Evolutionary conservation across 2,797 vertebrate genomes (phyloP).

Genomic region (Sebastes vulpes): DNA sequence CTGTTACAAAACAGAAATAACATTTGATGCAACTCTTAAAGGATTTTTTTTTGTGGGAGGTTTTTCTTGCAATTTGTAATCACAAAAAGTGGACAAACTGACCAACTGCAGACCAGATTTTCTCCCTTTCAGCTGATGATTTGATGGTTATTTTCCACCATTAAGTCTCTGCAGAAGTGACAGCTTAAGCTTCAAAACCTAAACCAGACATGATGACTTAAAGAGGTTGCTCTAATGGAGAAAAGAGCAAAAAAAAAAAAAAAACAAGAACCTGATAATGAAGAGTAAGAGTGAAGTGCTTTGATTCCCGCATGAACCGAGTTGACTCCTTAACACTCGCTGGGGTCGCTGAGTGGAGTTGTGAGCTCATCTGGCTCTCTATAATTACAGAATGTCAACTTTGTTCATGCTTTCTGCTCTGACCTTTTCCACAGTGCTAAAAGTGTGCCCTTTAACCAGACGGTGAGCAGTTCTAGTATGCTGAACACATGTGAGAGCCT

Average conservation of each 20-base stretch:
- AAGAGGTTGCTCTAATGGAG: neutral
- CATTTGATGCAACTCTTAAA: too few species aligned
- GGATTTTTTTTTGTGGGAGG: neutral
- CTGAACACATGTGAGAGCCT: slow-evolving; percentile 33
- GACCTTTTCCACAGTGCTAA: slow-evolving; percentile 73
- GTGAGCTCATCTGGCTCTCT: slow-evolving; percentile 33
- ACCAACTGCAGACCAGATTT: neutral
- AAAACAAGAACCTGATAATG: neutral
- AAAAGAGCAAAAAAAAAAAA: neutral
- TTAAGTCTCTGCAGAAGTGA: neutral
- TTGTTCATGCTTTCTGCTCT: slow-evolving; percentile 74
- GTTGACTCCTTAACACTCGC: neutral
- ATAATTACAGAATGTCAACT: slow-evolving; percentile 79
- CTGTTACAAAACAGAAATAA: neutral
- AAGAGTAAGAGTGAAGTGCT: slow-evolving; percentile 16
- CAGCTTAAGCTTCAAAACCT: neutral
- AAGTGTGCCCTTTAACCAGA: slow-evolving; percentile 69
- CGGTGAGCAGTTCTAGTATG: slow-evolving; percentile 18
- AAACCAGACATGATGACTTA: neutral
- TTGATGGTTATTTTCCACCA: neutral
- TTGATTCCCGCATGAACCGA: neutral
- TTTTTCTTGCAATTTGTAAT: neutral
- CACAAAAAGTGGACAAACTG: neutral
- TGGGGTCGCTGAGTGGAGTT: slow-evolving; percentile 19
- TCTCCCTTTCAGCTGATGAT: neutral